A percentile compares a stretch with the other conserved stretches of the same genome.
phyloP scores from a whole-genome alignment of 30 jellyfish, hydroid and myxozoan species.

The Aurelia coerulea region DNA sequence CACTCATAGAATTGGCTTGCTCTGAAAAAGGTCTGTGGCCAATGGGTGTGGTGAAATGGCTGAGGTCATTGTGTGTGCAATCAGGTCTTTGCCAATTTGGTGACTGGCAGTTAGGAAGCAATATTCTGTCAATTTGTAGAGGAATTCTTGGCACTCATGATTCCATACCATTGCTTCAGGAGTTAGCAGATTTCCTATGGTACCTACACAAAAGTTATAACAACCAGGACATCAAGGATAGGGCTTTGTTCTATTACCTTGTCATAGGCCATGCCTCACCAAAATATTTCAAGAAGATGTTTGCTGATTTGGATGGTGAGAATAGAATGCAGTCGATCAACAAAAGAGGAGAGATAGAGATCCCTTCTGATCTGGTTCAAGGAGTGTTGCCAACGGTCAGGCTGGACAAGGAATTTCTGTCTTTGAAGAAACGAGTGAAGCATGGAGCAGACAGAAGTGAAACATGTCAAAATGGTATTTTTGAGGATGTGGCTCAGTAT shows the following conservation, averaged over 20 bases:
- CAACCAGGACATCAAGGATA: conserved; percentile 62
- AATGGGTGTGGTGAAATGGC: conserved; percentile 47
- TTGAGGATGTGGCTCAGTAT: not conserved
- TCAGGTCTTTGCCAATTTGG: conserved; percentile 33
- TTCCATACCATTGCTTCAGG: conserved; percentile 33
- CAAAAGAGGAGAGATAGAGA: conserved; percentile 32
- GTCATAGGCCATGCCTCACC: conserved; percentile 83
- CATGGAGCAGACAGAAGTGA: not conserved
- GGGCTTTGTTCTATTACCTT: conserved; percentile 75
- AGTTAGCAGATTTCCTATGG: conserved; percentile 58
- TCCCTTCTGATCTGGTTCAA: conserved; percentile 55
- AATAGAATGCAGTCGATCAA: conserved; percentile 22
- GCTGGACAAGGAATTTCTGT: conserved; percentile 24
- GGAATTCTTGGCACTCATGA: conserved; percentile 45
- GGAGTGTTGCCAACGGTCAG: conserved; percentile 55
- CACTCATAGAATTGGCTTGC: conserved; percentile 37
- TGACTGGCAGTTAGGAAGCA: conserved; percentile 52
- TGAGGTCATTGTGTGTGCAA: conserved; percentile 3
- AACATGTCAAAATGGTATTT: not conserved
- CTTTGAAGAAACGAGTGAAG: conserved; percentile 6
- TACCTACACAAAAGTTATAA: conserved; percentile 28
- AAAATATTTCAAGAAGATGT: conserved; percentile 36
- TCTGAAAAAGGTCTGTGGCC: conserved; percentile 63
- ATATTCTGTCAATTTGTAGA: conserved; percentile 38
- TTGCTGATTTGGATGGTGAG: conserved; percentile 21